phyloP scores from a whole-genome alignment of 2,113 vertebrate genomes.

The Gallinago jamesoni region DNA sequence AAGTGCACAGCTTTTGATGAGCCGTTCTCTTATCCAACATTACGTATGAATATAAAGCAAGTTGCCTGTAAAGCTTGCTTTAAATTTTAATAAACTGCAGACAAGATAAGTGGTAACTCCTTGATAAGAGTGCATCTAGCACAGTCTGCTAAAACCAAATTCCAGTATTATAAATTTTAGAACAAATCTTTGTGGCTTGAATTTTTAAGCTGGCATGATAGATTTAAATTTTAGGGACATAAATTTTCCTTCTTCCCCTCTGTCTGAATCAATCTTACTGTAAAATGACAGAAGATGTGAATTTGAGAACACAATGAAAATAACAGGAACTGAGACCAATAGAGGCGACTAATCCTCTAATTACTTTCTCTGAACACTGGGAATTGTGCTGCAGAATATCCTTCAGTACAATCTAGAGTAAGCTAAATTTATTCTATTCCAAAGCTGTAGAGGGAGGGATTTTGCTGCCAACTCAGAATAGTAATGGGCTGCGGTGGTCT shows the following conservation, averaged over 20 bases:
- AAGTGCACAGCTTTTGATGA: slow-evolving; percentile 2
- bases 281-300: neutral
- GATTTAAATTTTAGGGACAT: slow-evolving; percentile 24
- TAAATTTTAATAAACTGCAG: slow-evolving; percentile 52
- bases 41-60: slow-evolving; percentile 14
- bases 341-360: slow-evolving; percentile 54
- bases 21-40: neutral
- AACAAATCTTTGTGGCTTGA: neutral
- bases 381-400: slow-evolving; percentile 55
- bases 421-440: slow-evolving; percentile 47
- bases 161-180: neutral
- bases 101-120: slow-evolving; percentile 22
- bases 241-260: neutral
- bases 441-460: slow-evolving; percentile 27
- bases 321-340: neutral
- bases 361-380: slow-evolving; percentile 56
- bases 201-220: neutral
- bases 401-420: neutral
- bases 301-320: slow-evolving; percentile 38
- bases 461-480: neutral
- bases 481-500: slow-evolving; percentile 33
- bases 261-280: neutral
- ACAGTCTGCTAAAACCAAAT: neutral
- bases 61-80: slow-evolving; percentile 38
- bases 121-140: neutral